Conservation (phyloP, 2,113 vertebrate genomes). For the Eolophus roseicapilla region DNA sequence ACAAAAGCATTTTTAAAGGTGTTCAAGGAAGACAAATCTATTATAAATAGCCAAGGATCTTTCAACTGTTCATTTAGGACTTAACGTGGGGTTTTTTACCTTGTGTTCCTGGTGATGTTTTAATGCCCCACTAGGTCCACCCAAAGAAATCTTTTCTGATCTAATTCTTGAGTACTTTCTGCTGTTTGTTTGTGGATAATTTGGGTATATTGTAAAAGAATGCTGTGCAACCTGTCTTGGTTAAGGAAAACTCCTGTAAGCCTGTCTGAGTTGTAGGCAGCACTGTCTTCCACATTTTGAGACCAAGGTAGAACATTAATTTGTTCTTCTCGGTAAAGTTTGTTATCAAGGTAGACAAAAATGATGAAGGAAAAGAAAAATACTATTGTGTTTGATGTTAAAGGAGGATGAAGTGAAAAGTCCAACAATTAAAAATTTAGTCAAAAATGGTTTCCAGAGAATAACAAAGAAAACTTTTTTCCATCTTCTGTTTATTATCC, state of each 20-base stretch:
- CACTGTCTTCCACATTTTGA: not conserved
- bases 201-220: not conserved
- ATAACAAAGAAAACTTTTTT: not conserved
- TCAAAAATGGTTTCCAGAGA: not conserved
- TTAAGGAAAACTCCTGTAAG: not conserved
- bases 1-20: not conserved
- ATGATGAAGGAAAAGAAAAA: not conserved
- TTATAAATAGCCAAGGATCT: not conserved
- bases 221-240: not conserved
- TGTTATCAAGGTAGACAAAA: not conserved
- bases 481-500: not conserved
- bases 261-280: not conserved
- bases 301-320: not conserved
- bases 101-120: not conserved
- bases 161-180: not conserved
- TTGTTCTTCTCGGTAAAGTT: not conserved
- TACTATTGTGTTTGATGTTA: not conserved
- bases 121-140: not conserved
- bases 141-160: not conserved
- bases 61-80: not conserved
- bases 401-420: not conserved
- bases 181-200: not conserved
- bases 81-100: not conserved
- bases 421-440: not conserved
- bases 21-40: not conserved